Evolutionary conservation across 1,140 invertebrate species (phyloP), one percentile per base, ranked within the genome.

Genomic region (Drosophila neocordata): DNA sequence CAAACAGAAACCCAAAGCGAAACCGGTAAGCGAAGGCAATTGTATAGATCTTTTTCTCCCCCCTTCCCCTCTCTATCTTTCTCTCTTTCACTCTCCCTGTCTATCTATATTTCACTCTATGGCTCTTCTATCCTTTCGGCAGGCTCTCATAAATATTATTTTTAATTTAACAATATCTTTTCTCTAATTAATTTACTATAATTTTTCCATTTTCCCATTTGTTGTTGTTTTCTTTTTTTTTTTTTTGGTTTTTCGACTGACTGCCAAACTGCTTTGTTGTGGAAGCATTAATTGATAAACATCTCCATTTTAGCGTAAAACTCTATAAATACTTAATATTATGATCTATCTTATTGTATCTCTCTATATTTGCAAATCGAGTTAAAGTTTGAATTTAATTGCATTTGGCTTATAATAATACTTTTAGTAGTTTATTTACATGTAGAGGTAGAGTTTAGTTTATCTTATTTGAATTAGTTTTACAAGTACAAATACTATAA

Each of bases 1-100:
- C 55, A 91, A 91, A 53, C 90, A 91, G 78, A 91, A 91, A 77
- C 90, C 90, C 76, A 91, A 91, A 91, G 90, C 90, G 57, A 91
- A 91, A 90, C 90, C 90, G 90, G 90, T 91, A 91, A 91, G 90
- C 69, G 53, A 79, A 67, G 38, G 48, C 58, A 31, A 52, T 38
- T 27, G 11, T 20, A 69, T 60, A 18, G 38, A 41, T 22, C 48
- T 24, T 15, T 15, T 13, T 31, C 13, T 65, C 11, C 22, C 13
- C 8, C 12, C 18, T 11, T 41, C 51, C 60, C 60, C 15, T 53
- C 38, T 15, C 1, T 52, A 11, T 22, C 38, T 1, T 24, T 24
- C 1, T 52, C 13, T 22, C 38, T 1, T 24, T 24, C 15, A 18
- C 24, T 12, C 24, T 34, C 18, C 18, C 24, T 24, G n/a, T 9